Base-by-base conservation (phyloP, 2,888 invertebrate genomes). In the Synanthedon andrenaeformis region DNA sequence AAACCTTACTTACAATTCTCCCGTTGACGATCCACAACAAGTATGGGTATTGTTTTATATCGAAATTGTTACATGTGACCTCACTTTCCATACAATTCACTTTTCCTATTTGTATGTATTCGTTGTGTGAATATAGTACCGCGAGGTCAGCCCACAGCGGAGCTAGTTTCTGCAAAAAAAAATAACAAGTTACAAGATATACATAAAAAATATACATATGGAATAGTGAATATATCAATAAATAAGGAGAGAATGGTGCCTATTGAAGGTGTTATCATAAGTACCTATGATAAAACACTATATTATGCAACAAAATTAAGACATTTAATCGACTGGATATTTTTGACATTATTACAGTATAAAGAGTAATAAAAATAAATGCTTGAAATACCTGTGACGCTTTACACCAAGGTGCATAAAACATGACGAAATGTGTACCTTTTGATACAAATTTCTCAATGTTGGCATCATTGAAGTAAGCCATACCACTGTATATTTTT, bases 321-420 rank as follows among this genome's bases (percentile, higher is more conserved):
- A 35, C 35, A 8, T 35, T 35, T 35, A 35, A 35, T 35, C 10
- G 3, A 10, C 35, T 10, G 10, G 10, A 4, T 23, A 5, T 23
- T 5, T 23, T 23, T 4, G 5, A 23, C 23, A 23, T 23, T 23
- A 23, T 5, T 23, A 35, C 8, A 35, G 35, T 35, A 35, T 10
- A 35, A 35, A 35, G 35, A 35, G 35, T 6, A 35, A 35, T 35
- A 35, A 35, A 35, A 35, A 35, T 5, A 35, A 35, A 10, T 35
- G 8, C 23, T 13, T 52, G 23, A 48, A 49, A 54, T 81, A 93
- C 93, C 89, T 93, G 94, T 65, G 96, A 96, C 66, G 94, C 94
- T 55, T 93, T 90, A 76, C 97, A 97, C 97, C 97, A 97, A 0
- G 97, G 96, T 0, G 95, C 95, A 82, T 93, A 97, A 77, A 97